A percentile compares a stretch with the other conserved stretches of the same genome.
Conservation (phyloP, 1,140 invertebrate species). For the Thalassaphorura encarpata region DNA sequence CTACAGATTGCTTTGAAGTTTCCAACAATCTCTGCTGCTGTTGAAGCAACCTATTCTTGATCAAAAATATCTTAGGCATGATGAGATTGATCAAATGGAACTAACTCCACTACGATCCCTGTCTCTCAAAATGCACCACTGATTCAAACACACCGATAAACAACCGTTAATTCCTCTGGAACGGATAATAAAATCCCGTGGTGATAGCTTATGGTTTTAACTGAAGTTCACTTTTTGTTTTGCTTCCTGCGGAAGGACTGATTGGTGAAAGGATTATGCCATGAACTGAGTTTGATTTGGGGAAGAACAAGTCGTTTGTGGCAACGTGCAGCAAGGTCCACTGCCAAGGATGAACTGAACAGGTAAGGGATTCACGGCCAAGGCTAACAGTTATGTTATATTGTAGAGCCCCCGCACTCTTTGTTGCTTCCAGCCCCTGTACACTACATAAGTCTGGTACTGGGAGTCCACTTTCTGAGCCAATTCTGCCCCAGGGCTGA, state of each 20-base stretch:
- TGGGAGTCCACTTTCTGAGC: too few relatives aligned
- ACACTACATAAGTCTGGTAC: too few relatives aligned
- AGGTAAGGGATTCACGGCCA: slow-evolving; percentile 33
- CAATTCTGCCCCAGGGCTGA: too few relatives aligned
- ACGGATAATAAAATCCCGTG: too few relatives aligned
- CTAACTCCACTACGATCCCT: too few relatives aligned
- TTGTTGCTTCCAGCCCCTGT: not conserved
- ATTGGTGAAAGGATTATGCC: too few relatives aligned
- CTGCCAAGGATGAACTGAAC: slow-evolving; percentile 34
- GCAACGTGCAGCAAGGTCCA: slow-evolving; percentile 22
- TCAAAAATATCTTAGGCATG: slow-evolving; percentile 83
- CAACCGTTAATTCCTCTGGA: not conserved
- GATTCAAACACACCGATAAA: not conserved
- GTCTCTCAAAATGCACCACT: not conserved
- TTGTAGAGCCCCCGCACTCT: not conserved
- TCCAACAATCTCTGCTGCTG: slow-evolving; percentile 70
- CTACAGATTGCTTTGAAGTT: slow-evolving; percentile 49
- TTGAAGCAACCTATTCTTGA: slow-evolving; percentile 76
- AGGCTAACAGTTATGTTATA: slow-evolving; percentile 33
- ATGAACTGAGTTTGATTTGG: too few relatives aligned
- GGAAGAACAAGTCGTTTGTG: not conserved
- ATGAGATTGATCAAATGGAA: too few relatives aligned
- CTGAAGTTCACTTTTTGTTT: too few relatives aligned
- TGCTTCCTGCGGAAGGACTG: too few relatives aligned
- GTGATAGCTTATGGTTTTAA: too few relatives aligned